Evolutionary conservation across 2,113 vertebrate genomes (phyloP).

Genomic region (Saguinus midas): DNA sequence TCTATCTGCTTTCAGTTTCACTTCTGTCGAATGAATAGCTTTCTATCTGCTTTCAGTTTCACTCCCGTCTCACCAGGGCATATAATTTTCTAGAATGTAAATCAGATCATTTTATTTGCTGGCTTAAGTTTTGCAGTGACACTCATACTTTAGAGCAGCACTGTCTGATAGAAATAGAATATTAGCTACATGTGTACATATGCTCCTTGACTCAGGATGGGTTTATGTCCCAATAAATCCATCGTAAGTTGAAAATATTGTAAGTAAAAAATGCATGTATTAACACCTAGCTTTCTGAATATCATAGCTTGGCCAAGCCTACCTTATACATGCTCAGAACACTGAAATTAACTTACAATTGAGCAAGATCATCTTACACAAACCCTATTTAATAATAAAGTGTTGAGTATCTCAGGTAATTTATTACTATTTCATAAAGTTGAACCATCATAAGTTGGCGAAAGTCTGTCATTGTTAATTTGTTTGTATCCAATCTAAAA

Average conservation of each 20-base stretch:
- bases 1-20: slow-evolving; percentile 2
- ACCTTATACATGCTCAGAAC: not conserved
- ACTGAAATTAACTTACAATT: not conserved
- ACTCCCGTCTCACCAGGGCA: not conserved
- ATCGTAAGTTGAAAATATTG: not conserved
- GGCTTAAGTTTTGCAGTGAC: not conserved
- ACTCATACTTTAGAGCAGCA: not conserved
- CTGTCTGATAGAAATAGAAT: not conserved
- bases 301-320: not conserved
- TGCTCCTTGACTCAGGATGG: not conserved
- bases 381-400: not conserved
- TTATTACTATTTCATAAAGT: not conserved
- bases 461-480: not conserved
- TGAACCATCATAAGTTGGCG: not conserved
- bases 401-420: not conserved
- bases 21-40: not conserved
- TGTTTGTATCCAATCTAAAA: not conserved
- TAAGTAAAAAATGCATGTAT: not conserved
- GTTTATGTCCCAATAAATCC: not conserved
- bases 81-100: not conserved
- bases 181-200: not conserved
- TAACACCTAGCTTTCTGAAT: not conserved
- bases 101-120: not conserved
- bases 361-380: not conserved
- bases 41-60: slow-evolving; percentile 10